Evolutionary conservation across 2,888 invertebrate genomes (phyloP), one percentile per base, ranked within the genome.

Genomic region (Amiota mariae): DNA sequence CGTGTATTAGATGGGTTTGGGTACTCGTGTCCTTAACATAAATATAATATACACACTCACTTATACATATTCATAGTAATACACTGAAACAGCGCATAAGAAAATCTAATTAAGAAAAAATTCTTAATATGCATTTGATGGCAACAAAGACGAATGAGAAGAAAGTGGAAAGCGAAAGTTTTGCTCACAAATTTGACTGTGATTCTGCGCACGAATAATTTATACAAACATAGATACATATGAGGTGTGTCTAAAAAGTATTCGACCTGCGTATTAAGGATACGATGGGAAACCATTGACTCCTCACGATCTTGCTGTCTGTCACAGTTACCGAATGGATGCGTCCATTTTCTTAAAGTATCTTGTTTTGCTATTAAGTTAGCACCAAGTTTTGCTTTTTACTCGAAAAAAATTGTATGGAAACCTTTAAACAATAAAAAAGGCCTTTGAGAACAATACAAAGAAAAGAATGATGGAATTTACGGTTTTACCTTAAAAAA

Each of bases 201-300:
- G 67, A 68, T 68, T 68, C 67, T 68, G 67, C 67, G 67, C 67
- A 68, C 51, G 18, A 67, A 51, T 67, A 70, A 75, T 47, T 71
- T 66, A 68, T 48, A 70, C 72, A 74, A 48, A 73, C 68, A 71
- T 68, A 74, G 73, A 75, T 72, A 78, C 73, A 76, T 72, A 66
- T 72, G 71, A 73, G 71, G 71, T 75, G 56, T 75, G 81, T 78
- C 59, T 24, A 59, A 59, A n/a, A 3, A 59, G 18, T 59, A 59
- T 11, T n/a, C 54, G 54, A 20, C 8, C 36, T 18, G 59, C 20
- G 59, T 59, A 0, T 4, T 59, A 3, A 36, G 36, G 36, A 3
- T 24, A 24, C 24, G 24, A 3, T 1, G 24, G 3, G 3, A 24
- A 24, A 24, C 24, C 24, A 24, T 1, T 24, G 36, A 36, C 36